Evolutionary conservation across 2,113 vertebrate genomes (phyloP), one percentile per base, ranked within the genome.

Genomic region (Heliornis fulica): DNA sequence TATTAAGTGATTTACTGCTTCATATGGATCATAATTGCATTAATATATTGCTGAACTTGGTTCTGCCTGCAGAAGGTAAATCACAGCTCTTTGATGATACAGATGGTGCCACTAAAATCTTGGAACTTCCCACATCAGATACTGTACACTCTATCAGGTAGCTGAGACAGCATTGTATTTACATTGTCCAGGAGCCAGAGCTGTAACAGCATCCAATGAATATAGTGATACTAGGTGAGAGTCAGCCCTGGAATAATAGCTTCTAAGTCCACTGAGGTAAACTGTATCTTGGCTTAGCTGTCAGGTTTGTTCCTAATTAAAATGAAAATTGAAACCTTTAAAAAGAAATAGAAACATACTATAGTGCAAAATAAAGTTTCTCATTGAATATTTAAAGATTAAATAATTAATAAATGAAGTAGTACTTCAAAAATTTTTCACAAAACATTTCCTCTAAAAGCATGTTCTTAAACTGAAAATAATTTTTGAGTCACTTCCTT

Each of bases 281-380:
- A 36, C 36, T 75, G 43, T 8, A 59, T 74, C 92, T 81, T 66
- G 36, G 28, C 79, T 90, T 25, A 87, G 80, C n/a, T 87, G 61
- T 54, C 86, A 78, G 18, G 17, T 45, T 92, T 71, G 72, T 46
- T 87, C 92, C 34, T 69, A 94, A 92, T 34, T 34, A 86, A 93
- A 94, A 5, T 22, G 50, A 85, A 94, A 93, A 86, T 11, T 28
- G 66, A 90, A 94, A 94, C 77, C 76, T 89, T 95, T 75, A 75
- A 88, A 97, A 88, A 92, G 59, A 96, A 95, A 95, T 36, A 95
- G 80, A 93, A 94, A 91, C 65, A 94, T 72, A 84, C 36, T 92
- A 26, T 20, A 82, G 69, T 46, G 83, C 43, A 92, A 89, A 83
- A 85, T 17, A 75, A 86, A 93, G 31, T 66, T 88, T 83, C 65